Evolutionary conservation across 1,140 invertebrate species (phyloP).

Genomic region (Yoshiicerus persimilis): DNA sequence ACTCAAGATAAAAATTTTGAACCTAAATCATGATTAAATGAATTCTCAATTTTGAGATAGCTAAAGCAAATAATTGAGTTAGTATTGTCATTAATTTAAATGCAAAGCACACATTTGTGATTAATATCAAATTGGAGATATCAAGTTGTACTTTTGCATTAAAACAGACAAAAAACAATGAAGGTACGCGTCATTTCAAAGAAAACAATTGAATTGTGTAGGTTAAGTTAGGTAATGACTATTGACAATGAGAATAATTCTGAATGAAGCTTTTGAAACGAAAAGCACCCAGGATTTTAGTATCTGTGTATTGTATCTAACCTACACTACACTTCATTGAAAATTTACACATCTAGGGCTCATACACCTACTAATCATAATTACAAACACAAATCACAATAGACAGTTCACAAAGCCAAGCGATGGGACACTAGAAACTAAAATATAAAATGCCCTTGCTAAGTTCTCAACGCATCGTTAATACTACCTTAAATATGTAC

Average conservation of each 20-base stretch:
- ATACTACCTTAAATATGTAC: too few species aligned
- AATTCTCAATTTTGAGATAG: not conserved
- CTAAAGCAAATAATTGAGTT: not conserved
- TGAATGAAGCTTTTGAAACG: not conserved
- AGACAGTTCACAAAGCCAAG: not conserved
- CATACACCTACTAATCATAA: not conserved
- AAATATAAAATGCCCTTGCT: not conserved
- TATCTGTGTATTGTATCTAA: too few species aligned
- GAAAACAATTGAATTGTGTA: not conserved
- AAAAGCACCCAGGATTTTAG: too few species aligned
- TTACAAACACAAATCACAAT: not conserved
- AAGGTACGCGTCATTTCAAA: not conserved
- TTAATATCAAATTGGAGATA: not conserved
- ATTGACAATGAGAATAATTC: not conserved
- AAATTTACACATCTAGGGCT: not conserved
- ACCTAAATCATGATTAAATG: too few species aligned
- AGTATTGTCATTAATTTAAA: not conserved
- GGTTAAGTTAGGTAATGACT: not conserved
- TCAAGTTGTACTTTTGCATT: not conserved
- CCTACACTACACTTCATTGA: too few species aligned
- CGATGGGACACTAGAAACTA: not conserved
- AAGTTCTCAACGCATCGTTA: not conserved
- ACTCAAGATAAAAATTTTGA: too few species aligned
- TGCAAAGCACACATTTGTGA: not conserved
- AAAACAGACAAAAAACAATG: not conserved